Base-by-base conservation (phyloP, 2,797 vertebrate genomes). In the Urophycis tenuis region DNA sequence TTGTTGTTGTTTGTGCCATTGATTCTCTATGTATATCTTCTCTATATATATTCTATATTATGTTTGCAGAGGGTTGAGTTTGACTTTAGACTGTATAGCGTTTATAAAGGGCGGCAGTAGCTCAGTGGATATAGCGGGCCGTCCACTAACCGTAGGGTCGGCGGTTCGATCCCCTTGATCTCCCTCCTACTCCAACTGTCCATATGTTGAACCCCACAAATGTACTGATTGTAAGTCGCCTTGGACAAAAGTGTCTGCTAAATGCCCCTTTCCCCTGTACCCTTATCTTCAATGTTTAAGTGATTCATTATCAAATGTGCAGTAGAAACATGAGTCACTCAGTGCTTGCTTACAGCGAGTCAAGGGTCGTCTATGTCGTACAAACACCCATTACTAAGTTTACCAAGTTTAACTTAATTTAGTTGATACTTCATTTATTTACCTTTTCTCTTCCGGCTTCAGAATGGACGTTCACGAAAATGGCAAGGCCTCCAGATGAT, bases 401-500 rank as follows among this genome's bases (percentile, higher is more conserved):
- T 64, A 1, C 19, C 9, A 73, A 25, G 29, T 11, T 75, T 6
- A 32, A n/a, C 15, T 35, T 15, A 12, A 36, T 70, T 32, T n/a
- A n/a, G n/a, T n/a, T n/a, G n/a, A n/a, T n/a, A n/a, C n/a, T n/a
- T n/a, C n/a, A 36, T 39, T 45, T 31, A 41, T 41, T 35, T 73
- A 29, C 29, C 29, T 36, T 77, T 32, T 17, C 9, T 72, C 72
- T 30, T 10, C 31, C 11, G 36, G 1, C 83, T 88, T 11, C 91
- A 99, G 98, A 83, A 94, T 97, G 94, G 98, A 99, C 78, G 89
- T 94, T 1, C 90, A 95, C 2, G 98, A 99, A 91, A 99, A 98
- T 67, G 97, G 98, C 79, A 99, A 99, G 90, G 82, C 94, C 64
- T 92, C 96, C 85, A 95, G 98, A 88, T 98, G 96, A 89, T 96